A percentile compares a stretch with the other conserved stretches of the same genome.
phyloP scores from a whole-genome alignment of 2,888 invertebrate species.

The Drosophila buzzatii region DNA sequence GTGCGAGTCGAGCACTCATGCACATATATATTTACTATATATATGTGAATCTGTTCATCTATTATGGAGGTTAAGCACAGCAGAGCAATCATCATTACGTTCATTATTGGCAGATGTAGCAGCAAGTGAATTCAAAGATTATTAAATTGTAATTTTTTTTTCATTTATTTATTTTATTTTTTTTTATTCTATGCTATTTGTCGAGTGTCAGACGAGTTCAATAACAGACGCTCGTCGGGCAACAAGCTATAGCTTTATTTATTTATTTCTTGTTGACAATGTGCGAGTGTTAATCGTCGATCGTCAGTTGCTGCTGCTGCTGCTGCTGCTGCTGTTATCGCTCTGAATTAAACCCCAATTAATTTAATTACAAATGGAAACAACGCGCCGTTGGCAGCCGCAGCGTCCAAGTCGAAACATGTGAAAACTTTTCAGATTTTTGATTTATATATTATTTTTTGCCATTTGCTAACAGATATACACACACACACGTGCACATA shows the following conservation, averaged over 20 bases:
- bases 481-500: neutral
- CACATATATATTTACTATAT: neutral
- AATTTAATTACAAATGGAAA: conserved; percentile 84
- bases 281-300: conserved; percentile 47
- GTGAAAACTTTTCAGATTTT: conserved; percentile 48
- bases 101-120: conserved; percentile 9
- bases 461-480: conserved; percentile 36
- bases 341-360: conserved; percentile 84
- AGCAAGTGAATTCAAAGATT: conserved; percentile 56
- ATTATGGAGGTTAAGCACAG: conserved; percentile 55
- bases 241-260: conserved; percentile 25
- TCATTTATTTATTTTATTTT: conserved; percentile 62
- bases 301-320: conserved; percentile 9
- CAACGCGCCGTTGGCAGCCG: conserved; percentile 65
- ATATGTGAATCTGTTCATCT: too few relatives aligned
- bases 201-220: conserved; percentile 79
- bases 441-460: conserved; percentile 66
- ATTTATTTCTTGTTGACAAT: conserved; percentile 66
- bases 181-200: conserved; percentile 75
- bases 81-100: conserved; percentile 14
- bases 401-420: conserved; percentile 24
- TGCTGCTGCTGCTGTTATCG: conserved; percentile 49
- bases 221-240: conserved; percentile 56
- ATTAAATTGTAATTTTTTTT: conserved; percentile 74
- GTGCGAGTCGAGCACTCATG: conserved; percentile 24